Evolutionary conservation across 2,113 vertebrate genomes (phyloP).

Genomic region (Puffinus mauretanicus): DNA sequence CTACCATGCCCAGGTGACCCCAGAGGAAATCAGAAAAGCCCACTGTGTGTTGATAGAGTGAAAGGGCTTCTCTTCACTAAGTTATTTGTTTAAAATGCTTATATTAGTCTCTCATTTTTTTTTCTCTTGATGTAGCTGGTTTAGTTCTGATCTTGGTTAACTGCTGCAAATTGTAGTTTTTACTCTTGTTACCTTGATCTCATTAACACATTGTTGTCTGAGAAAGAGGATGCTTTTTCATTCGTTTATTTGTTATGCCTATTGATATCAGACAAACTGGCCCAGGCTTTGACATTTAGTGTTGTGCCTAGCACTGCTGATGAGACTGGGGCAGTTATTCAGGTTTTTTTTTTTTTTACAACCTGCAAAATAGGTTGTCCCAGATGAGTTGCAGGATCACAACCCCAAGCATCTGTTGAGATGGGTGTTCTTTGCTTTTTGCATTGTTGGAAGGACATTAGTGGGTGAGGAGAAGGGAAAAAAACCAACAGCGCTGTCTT

Average conservation of each 20-base stretch:
- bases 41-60: neutral
- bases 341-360: neutral
- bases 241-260: neutral
- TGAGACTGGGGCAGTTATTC: neutral
- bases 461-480: neutral
- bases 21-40: neutral
- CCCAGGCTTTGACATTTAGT: neutral
- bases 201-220: neutral
- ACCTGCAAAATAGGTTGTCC: neutral
- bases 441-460: neutral
- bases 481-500: neutral
- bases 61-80: neutral
- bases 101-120: neutral
- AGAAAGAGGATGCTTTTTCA: neutral
- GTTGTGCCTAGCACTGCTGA: neutral
- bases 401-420: neutral
- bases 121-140: neutral
- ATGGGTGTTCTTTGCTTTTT: neutral
- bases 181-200: neutral
- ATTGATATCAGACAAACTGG: fast-evolving
- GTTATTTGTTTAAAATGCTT: neutral
- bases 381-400: neutral
- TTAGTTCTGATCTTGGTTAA: neutral
- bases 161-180: neutral
- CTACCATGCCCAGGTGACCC: neutral